phyloP scores from a whole-genome alignment of 1,140 invertebrate species.

The Anastatus disparis region DNA sequence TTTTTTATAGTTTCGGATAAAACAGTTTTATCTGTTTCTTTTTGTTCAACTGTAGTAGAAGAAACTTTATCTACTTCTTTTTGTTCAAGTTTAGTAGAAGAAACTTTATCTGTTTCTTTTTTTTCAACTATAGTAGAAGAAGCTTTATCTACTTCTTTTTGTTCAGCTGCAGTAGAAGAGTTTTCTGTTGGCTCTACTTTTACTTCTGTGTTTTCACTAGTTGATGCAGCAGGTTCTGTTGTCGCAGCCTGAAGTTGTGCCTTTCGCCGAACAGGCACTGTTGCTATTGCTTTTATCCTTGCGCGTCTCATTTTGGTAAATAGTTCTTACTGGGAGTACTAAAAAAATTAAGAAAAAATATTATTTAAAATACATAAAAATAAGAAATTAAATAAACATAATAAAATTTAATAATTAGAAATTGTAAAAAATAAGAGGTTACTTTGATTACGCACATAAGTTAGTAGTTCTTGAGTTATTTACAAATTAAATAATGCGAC shows the following conservation, averaged over 20 bases:
- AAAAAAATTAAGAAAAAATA: background rate
- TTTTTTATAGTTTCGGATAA: no score
- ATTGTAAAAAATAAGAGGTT: no score
- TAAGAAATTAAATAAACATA: no score
- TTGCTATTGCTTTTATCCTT: conserved; percentile 67
- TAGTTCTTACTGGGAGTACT: no score
- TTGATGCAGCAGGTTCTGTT: conserved; percentile 41
- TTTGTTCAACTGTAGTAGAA: no score
- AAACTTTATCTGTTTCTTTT: conserved; percentile 2
- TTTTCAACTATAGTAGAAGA: background rate
- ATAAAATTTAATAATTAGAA: no score
- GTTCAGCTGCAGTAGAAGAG: conserved; percentile 7
- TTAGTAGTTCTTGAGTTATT: background rate
- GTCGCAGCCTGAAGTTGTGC: conserved; percentile 41
- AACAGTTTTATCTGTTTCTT: no score
- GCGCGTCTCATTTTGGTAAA: conserved; percentile 64
- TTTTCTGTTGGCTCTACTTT: conserved; percentile 18
- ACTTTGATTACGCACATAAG: no score
- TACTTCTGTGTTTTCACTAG: background rate
- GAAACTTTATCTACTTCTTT: no score
- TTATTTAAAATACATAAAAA: no score
- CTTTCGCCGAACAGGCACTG: conserved; percentile 59
- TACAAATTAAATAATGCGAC: background rate
- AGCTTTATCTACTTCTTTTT: background rate
- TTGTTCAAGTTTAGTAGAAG: no score